A percentile compares a stretch with the other conserved stretches of the same genome.
phyloP scores from a whole-genome alignment of 2,888 invertebrate genomes.

The Timandra comae region DNA sequence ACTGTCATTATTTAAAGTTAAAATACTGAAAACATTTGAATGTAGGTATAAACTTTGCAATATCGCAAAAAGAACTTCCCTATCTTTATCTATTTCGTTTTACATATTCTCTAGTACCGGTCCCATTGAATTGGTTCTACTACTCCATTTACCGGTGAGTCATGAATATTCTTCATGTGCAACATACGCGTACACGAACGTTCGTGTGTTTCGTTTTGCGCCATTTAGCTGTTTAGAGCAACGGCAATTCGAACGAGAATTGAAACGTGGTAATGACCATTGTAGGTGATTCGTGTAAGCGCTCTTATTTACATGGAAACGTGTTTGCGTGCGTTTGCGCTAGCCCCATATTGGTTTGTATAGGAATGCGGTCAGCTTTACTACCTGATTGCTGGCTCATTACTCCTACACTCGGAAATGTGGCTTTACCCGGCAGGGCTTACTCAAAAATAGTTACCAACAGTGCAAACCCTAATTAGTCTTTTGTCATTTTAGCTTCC shows the following conservation, averaged over 20 bases:
- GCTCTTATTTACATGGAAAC: constrained; percentile 65
- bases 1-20: no score
- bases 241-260: constrained; percentile 46
- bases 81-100: constrained; percentile 20
- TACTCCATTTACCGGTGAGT: constrained; percentile 42
- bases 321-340: constrained; percentile 50
- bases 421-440: constrained; percentile 21
- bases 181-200: constrained; percentile 38
- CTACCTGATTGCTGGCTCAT: constrained; percentile 29
- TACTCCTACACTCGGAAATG: constrained; percentile 27
- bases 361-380: constrained; percentile 28
- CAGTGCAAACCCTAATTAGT: constrained; percentile 31
- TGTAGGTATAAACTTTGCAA: no score
- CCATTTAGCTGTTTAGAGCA: constrained; percentile 58
- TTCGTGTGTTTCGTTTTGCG: constrained; percentile 52
- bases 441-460: constrained; percentile 31
- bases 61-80: constrained; percentile 16
- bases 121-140: constrained; percentile 34
- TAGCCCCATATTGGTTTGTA: constrained; percentile 31
- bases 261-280: constrained; percentile 67
- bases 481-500: constrained; percentile 32
- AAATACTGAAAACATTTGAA: no score
- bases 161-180: constrained; percentile 58
- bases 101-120: constrained; percentile 26
- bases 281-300: constrained; percentile 57